Evolutionary conservation across 2,888 invertebrate genomes (phyloP), one percentile per base, ranked within the genome.

Genomic region (Steinernema scapterisci): DNA sequence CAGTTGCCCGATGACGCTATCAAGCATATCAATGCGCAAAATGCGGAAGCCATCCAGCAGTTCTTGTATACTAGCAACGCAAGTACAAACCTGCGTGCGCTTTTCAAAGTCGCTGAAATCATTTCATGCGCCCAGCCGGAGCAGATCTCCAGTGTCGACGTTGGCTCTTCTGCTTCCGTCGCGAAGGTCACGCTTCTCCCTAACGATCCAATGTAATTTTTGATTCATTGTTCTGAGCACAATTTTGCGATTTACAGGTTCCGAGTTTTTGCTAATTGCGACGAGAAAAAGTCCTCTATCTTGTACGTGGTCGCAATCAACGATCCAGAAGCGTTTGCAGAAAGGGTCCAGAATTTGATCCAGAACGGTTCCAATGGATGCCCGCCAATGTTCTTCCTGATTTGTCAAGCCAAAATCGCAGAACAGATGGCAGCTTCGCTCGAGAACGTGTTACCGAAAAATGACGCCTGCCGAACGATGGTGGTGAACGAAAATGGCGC

Each of bases 1-100:
- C 5, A 38, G 38, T 27, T 9, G 16, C 6, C 16, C 2, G 38
- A 9, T 31, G 63, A 63, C 13, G n/a, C 31, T 3, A 11, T 38
- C 1, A 27, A 63, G 31, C 63, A 63, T n/a, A 27, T 63, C 31
- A 63, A 63, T 38, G 78, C 72, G 11, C 74, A 76, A 21, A 72
- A 72, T 27, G 27, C 31, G 72, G 78, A 84, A 75, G 79, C 83
- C 9, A 77, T 86, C 31, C 86, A 86, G 75, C 84, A 86, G 74
- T 86, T 84, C 78, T 85, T 86, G 80, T 86, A 86, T 77, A 82
- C 83, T 16, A 44, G 73, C 6, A 78, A 80, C 63, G 72, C 46
- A n/a, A 73, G 76, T 19, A 79, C 80, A 54, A 81, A 81, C 43
- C 16, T 7, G 16, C 3, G 2, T 3, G 63, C 63, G 2, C 63